These are phyloP conservation scores for Dallia pectoralis DNA, from an alignment of 2,797 vertebrate species.

Conservation along the genomic window DNA sequence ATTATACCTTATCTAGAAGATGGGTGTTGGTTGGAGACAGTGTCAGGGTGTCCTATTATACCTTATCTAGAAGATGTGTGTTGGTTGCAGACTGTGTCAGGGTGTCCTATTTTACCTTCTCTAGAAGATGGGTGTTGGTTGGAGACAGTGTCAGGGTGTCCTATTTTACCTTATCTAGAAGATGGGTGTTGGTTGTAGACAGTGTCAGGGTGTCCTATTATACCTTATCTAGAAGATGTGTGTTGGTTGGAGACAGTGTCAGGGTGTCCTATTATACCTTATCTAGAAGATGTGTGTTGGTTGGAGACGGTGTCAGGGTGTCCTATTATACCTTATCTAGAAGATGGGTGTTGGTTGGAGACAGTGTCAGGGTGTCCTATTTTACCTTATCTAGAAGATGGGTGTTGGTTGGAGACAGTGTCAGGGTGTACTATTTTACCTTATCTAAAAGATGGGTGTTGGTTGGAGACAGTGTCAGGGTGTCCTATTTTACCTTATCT, in stretches of 20 bases:
- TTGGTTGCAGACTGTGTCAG: constrained; percentile 50
- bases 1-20: constrained; percentile 26
- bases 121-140: constrained; percentile 35
- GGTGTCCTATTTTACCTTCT: constrained; percentile 37
- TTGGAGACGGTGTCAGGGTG: constrained; percentile 47
- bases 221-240: constrained; percentile 14
- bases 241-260: constrained; percentile 50
- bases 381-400: constrained; percentile 24
- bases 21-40: constrained; percentile 48
- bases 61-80: constrained; percentile 7
- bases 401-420: constrained; percentile 49
- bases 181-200: constrained; percentile 48
- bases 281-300: constrained; percentile 25
- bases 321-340: constrained; percentile 32
- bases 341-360: constrained; percentile 45
- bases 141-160: constrained; percentile 45
- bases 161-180: constrained; percentile 27
- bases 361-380: constrained; percentile 36
- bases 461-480: constrained; percentile 49
- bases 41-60: constrained; percentile 41
- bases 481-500: constrained; percentile 34
- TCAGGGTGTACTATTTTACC: constrained; percentile 42
- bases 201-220: constrained; percentile 36
- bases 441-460: constrained; percentile 16
- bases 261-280: constrained; percentile 40